Conservation (phyloP, 2,888 invertebrate species). For the Anthophora plumipes region DNA sequence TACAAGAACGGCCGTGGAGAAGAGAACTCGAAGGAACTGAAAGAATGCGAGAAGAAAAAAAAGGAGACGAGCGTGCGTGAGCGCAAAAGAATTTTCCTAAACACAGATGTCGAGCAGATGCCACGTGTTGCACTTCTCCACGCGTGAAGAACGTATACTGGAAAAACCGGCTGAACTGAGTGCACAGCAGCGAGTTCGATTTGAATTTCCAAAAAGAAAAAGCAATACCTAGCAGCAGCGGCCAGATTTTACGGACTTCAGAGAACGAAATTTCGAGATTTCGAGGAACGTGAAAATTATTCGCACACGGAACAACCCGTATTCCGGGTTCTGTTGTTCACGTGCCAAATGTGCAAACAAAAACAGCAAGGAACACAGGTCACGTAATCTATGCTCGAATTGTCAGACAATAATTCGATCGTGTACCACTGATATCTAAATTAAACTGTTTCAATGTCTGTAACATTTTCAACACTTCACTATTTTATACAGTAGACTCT, state of each 20-base stretch:
- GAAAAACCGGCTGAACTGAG: conserved; percentile 10
- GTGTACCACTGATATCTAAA: background rate
- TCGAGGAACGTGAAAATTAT: conserved; percentile 61
- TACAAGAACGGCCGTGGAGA: background rate
- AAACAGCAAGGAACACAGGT: conserved; percentile 55
- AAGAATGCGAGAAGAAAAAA: conserved; percentile 11
- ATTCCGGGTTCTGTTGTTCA: conserved; percentile 54
- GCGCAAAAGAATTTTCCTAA: conserved; percentile 81
- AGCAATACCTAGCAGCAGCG: background rate
- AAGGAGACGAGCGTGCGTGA: conserved; percentile 30
- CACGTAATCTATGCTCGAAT: conserved; percentile 37
- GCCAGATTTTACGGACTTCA: conserved; percentile 39
- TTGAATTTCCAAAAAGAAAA: conserved; percentile 24
- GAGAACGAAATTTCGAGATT: conserved; percentile 70
- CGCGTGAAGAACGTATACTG: conserved; percentile 15
- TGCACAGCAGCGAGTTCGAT: conserved; percentile 22
- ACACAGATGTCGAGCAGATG: conserved; percentile 83
- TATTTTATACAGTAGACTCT: background rate
- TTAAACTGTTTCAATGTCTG: background rate
- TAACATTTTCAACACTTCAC: background rate
- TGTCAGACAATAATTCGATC: conserved; percentile 21
- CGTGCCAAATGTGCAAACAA: conserved; percentile 65
- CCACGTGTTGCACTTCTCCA: conserved; percentile 61
- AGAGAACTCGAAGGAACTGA: conserved; percentile 16
- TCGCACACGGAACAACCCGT: conserved; percentile 57